Conservation (phyloP, 2,888 invertebrate genomes). For the Copidosoma aretas region DNA sequence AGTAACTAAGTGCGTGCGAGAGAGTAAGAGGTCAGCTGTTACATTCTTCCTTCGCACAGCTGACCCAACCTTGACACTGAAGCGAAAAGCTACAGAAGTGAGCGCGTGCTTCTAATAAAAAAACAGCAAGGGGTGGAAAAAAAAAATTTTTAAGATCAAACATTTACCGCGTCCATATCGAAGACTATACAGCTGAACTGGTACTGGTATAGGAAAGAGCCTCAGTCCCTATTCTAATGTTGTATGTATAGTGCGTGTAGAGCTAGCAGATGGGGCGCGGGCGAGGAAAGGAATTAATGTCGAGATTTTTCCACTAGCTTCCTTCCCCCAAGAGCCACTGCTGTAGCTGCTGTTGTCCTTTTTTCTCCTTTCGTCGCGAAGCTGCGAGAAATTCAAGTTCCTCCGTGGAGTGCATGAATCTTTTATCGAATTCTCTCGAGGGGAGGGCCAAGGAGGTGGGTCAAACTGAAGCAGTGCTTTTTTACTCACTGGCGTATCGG, state of each 20-base stretch:
- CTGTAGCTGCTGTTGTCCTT: too few species aligned
- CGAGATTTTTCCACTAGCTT: slow-evolving; percentile 1
- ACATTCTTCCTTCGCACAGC: slow-evolving; percentile 2
- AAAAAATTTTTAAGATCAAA: not conserved
- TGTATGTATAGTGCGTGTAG: too few species aligned
- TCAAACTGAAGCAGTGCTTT: too few species aligned
- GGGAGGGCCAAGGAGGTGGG: too few species aligned
- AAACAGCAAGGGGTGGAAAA: not conserved
- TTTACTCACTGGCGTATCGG: too few species aligned
- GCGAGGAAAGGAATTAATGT: slow-evolving; percentile 13
- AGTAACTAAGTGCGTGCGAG: too few species aligned
- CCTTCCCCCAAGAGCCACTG: not conserved
- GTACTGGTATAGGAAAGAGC: not conserved
- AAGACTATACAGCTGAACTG: not conserved
- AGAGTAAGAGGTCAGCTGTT: too few species aligned
- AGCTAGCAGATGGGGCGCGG: too few species aligned
- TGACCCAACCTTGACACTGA: slow-evolving; percentile 57
- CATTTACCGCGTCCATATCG: not conserved
- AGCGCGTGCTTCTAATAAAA: not conserved
- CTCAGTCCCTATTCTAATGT: too few species aligned
- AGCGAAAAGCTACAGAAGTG: slow-evolving; percentile 23
- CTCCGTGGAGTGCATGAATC: slow-evolving; percentile 3
- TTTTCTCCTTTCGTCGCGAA: too few species aligned
- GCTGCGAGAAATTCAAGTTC: too few species aligned
- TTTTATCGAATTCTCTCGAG: slow-evolving; percentile 7